Evolutionary conservation across 2,888 invertebrate species (phyloP), one percentile per base, ranked within the genome.

Genomic region (Pherbina coryleti): DNA sequence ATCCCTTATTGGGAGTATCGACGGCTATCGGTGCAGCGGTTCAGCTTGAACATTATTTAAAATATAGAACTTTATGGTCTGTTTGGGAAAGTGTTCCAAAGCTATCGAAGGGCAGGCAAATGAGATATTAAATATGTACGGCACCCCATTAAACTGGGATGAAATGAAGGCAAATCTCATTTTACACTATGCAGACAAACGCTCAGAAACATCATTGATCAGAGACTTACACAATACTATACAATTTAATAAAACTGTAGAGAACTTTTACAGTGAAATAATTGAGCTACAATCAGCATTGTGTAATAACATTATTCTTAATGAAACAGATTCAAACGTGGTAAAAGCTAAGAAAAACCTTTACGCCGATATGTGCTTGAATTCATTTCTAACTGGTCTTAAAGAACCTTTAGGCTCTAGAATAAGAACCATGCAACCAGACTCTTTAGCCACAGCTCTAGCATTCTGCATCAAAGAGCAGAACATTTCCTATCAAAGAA

Each of bases 361-460:
- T n/a, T n/a, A n/a, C n/a, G n/a, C n/a, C n/a, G n/a, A n/a, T n/a
- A n/a, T n/a, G n/a, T n/a, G n/a, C n/a, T 71, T 82, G 11, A 84
- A 82, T 66, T 57, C 57, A 5, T 69, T 80, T 28, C 79, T 82
- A 22, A 79, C 83, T n/a, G 83, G 82, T 57, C 62, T 84, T 9
- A 82, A 75, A 49, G 83, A 82, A 81, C 84, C 82, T 7, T 55
- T 82, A n/a, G 81, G 83, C 9, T 79, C 82, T 34, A 82, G 77
- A 7, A 81, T 83, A 22, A 76, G 82, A 71, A 78, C 82, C 19
- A 82, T 81, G 81, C 73, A 66, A 62, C 81, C 82, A 53, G 71
- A 75, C 25, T 66, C 77, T 0, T 17, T 60, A 9, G 37, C 73
- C n/a, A 49, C 57, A 17, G 82, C 80, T 9, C 79, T 82, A n/a